Conservation (phyloP, 2,888 invertebrate genomes). For the Netelia virgata region DNA sequence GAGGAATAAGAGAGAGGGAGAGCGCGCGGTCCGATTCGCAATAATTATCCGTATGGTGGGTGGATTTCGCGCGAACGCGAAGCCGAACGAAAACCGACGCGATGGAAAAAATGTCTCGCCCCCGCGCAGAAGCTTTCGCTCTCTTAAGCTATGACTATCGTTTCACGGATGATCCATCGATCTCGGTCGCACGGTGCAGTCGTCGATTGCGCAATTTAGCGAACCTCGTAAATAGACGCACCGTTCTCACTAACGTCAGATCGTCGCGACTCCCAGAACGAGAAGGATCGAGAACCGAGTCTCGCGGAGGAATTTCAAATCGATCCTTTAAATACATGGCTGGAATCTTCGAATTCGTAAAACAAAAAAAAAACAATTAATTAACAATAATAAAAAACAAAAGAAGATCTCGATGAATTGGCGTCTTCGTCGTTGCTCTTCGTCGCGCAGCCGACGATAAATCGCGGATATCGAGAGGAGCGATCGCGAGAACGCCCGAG, state of each 20-base stretch:
- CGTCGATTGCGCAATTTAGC: conserved; percentile 25
- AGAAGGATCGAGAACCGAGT: background rate
- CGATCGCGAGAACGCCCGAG: conserved; percentile 54
- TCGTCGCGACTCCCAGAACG: background rate
- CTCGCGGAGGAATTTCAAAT: no score
- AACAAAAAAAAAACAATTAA: background rate
- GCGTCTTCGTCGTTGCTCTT: no score
- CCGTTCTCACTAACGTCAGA: background rate
- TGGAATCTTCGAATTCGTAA: background rate
- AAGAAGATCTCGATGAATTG: background rate
- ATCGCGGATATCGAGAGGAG: conserved; percentile 53
- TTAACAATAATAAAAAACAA: background rate
- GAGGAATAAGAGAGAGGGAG: background rate
- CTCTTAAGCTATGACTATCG: conserved; percentile 32
- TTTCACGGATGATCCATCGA: conserved; percentile 13
- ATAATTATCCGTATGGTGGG: no score
- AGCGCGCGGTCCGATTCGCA: background rate
- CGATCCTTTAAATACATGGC: no score
- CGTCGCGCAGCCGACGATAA: background rate
- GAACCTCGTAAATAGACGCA: background rate
- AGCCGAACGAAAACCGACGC: background rate
- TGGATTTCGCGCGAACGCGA: background rate
- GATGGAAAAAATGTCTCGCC: background rate
- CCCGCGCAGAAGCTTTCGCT: background rate
- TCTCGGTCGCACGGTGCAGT: conserved; percentile 17